Percentiles rank a stretch among this genome's conserved stretches.
phyloP scores from a whole-genome alignment of 1,140 invertebrate genomes.

The Drosophila triauraria region DNA sequence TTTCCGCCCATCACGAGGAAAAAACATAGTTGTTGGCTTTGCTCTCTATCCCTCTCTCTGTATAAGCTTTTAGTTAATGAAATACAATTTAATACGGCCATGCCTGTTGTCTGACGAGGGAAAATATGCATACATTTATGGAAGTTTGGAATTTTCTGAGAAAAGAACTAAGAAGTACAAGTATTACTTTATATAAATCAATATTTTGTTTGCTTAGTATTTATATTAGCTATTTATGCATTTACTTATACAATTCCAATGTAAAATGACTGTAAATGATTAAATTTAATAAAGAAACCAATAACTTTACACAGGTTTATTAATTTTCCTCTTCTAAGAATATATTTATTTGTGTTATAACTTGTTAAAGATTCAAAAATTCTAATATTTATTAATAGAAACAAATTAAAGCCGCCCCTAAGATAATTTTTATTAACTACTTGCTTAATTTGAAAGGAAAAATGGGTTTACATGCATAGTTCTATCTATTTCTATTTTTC shows the following conservation, averaged over 20 bases:
- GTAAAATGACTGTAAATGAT: no score
- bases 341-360: no score
- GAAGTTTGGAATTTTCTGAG: background rate
- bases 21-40: slow-evolving; percentile 25
- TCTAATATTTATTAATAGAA: no score
- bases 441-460: background rate
- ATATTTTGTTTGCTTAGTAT: background rate
- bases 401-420: background rate
- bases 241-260: background rate
- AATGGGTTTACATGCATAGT: background rate
- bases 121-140: slow-evolving; percentile 39
- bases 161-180: background rate
- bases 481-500: background rate
- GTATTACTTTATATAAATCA: background rate
- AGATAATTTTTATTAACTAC: background rate
- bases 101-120: slow-evolving; percentile 13
- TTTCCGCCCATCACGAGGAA: slow-evolving; percentile 50
- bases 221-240: background rate
- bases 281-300: no score
- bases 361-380: no score
- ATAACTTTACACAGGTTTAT: no score
- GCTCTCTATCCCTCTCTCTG: slow-evolving; percentile 14
- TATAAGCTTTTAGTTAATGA: slow-evolving; percentile 76
- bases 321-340: no score
- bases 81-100: slow-evolving; percentile 61